Conservation (phyloP, 2,888 invertebrate species). For the Macaria liturata region DNA sequence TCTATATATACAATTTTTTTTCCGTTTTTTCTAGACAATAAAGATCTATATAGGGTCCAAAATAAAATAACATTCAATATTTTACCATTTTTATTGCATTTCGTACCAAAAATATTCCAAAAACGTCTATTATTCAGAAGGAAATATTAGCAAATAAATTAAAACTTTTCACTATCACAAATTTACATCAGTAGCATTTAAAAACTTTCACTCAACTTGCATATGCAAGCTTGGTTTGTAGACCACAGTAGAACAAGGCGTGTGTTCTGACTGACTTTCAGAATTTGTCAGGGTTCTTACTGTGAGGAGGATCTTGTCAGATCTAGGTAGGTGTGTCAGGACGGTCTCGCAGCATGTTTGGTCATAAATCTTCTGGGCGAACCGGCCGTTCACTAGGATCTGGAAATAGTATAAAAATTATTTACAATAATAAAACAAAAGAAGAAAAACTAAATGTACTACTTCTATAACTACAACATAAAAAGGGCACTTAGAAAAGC, state of each 20-base stretch:
- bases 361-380: slow-evolving; percentile 52
- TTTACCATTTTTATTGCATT: neutral
- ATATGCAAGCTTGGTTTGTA: slow-evolving; percentile 33
- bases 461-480: too few species aligned
- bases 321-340: slow-evolving; percentile 52
- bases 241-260: slow-evolving; percentile 42
- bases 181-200: too few species aligned
- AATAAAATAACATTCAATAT: neutral
- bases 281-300: slow-evolving; percentile 46
- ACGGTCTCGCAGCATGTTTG: slow-evolving; percentile 52
- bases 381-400: slow-evolving; percentile 57
- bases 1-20: too few species aligned
- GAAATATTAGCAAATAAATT: too few species aligned
- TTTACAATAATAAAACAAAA: too few species aligned
- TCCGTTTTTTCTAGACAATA: too few species aligned
- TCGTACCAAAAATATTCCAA: neutral
- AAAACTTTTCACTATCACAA: too few species aligned
- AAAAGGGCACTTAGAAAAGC: too few species aligned
- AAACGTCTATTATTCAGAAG: too few species aligned
- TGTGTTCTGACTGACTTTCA: slow-evolving; percentile 23
- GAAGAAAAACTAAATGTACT: too few species aligned
- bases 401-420: slow-evolving; percentile 30
- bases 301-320: slow-evolving; percentile 49
- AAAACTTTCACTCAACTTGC: neutral
- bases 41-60: too few species aligned